These are phyloP conservation scores for Sphinx pinastri DNA, from an alignment of 2,888 invertebrate species.

Conservation along the genomic window DNA sequence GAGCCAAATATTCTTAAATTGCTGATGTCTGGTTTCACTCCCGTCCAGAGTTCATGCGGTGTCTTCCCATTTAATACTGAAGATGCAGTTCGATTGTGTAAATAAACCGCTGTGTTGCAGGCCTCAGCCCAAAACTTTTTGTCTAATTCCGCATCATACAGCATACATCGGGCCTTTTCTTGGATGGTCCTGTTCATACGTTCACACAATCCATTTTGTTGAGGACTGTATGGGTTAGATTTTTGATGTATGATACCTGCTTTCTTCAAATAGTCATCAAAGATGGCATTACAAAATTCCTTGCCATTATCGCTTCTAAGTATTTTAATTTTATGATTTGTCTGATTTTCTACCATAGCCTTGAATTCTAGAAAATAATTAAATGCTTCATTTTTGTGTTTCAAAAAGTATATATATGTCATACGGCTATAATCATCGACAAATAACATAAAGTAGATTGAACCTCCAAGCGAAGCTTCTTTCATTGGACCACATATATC, in stretches of 20 bases:
- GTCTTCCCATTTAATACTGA: conserved; percentile 30
- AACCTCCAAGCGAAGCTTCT: conserved; percentile 12
- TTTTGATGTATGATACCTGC: conserved; percentile 23
- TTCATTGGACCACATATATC: conserved; percentile 25
- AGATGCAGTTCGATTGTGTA: conserved; percentile 21
- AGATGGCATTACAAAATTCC: conserved; percentile 27
- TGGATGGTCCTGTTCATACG: conserved; percentile 28
- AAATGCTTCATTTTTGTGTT: not conserved
- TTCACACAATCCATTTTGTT: conserved; percentile 34
- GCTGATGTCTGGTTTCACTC: conserved; percentile 32
- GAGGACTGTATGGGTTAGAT: conserved; percentile 23
- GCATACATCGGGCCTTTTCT: conserved; percentile 31
- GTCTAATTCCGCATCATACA: conserved; percentile 27
- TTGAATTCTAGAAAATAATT: not conserved
- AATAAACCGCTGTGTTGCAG: conserved; percentile 29
- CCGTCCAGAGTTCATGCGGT: conserved; percentile 36
- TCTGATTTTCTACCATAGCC: not conserved
- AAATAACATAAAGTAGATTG: not conserved
- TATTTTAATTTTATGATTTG: conserved; percentile 7
- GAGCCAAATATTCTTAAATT: conserved; percentile 36
- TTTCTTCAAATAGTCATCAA: conserved; percentile 27
- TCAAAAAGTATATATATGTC: not conserved
- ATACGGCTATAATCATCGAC: not conserved
- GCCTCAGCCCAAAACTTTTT: conserved; percentile 34
- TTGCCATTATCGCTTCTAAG: conserved; percentile 1